phyloP scores from a whole-genome alignment of 2,797 vertebrate species.

The Eulemur coronatus region DNA sequence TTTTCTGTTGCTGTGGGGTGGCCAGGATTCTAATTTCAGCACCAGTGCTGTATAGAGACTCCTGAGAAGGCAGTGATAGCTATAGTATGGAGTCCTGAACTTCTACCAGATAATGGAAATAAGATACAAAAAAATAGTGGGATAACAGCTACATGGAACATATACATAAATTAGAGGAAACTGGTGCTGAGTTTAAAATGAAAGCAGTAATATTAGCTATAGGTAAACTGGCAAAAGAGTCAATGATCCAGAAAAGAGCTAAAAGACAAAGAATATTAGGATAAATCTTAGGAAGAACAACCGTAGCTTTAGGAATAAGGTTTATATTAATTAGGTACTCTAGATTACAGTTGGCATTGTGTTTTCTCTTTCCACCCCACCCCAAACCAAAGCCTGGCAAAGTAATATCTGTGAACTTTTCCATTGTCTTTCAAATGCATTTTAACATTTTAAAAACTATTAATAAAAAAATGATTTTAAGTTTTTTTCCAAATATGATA shows the following conservation, averaged over 20 bases:
- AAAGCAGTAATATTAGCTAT: neutral
- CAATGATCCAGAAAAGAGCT: neutral
- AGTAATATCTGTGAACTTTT: neutral
- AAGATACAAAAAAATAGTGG: neutral
- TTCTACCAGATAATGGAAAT: neutral
- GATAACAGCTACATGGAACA: neutral
- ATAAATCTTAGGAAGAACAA: neutral
- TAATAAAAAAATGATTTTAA: constrained; percentile 11
- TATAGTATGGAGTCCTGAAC: neutral
- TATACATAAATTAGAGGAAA: neutral
- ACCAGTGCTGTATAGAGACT: neutral
- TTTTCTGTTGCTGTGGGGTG: neutral
- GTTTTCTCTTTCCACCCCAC: neutral
- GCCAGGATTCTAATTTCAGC: neutral
- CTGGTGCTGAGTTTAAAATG: neutral
- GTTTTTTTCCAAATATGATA: constrained; percentile 38
- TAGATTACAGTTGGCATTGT: neutral
- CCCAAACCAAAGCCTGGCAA: constrained; percentile 6
- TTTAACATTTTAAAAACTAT: constrained; percentile 8
- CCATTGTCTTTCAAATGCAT: constrained; percentile 2
- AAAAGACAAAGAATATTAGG: neutral
- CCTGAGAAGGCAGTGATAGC: neutral
- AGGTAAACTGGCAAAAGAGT: neutral
- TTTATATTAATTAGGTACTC: neutral
- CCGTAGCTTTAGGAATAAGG: neutral